Evolutionary conservation across 2,113 vertebrate species (phyloP).

Genomic region (Oncorhynchus kisutch): DNA sequence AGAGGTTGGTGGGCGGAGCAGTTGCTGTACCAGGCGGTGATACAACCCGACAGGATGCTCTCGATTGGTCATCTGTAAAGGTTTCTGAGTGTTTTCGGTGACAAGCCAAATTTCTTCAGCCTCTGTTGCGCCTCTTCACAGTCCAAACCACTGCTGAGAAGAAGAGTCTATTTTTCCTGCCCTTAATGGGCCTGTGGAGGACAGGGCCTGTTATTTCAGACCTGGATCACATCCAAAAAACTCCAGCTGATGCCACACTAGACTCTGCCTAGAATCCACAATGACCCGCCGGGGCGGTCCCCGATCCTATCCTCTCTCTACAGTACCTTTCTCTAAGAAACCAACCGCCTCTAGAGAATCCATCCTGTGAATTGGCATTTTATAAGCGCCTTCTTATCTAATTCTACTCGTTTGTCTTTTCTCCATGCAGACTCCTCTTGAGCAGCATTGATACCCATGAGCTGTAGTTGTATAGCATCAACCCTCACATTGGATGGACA

Average conservation of each 20-base stretch:
- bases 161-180: slow-evolving; percentile 1
- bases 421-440: too few species aligned
- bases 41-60: too few species aligned
- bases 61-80: too few species aligned
- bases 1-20: too few species aligned
- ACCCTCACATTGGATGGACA: background rate
- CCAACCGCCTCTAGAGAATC: background rate
- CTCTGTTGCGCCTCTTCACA: too few species aligned
- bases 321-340: background rate
- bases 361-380: background rate
- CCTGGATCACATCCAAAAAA: slow-evolving; percentile 14
- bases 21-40: too few species aligned
- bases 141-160: background rate
- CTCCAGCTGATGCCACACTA: background rate
- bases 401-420: too few species aligned
- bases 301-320: background rate
- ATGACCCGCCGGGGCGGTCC: background rate
- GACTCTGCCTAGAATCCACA: slow-evolving; percentile 18
- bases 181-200: slow-evolving; percentile 10
- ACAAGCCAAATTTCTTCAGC: too few species aligned
- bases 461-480: background rate
- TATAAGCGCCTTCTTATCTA: too few species aligned
- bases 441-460: background rate
- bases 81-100: too few species aligned
- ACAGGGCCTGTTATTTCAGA: slow-evolving; percentile 20